Evolutionary conservation across 2,888 invertebrate species (phyloP).

Genomic region (Thymelicus acteon): DNA sequence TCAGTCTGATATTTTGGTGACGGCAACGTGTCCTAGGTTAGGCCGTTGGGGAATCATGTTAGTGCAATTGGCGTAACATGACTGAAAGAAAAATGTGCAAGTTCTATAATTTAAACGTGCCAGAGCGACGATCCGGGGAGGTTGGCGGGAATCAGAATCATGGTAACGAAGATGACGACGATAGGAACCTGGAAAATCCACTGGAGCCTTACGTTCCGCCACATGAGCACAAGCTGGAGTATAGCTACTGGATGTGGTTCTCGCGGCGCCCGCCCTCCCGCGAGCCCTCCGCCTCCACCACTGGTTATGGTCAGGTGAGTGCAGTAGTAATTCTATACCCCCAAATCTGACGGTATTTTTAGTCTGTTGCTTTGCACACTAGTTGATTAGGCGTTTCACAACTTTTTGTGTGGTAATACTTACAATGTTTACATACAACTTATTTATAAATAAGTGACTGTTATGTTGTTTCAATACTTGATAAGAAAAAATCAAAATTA

Average conservation of each 20-base stretch:
- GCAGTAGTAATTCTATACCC: constrained; percentile 28
- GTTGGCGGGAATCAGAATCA: constrained; percentile 64
- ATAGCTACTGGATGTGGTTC: constrained; percentile 97
- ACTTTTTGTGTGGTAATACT: neutral
- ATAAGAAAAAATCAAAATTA: neutral
- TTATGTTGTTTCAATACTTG: neutral
- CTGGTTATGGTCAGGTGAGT: constrained; percentile 79
- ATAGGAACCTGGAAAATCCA: constrained; percentile 68
- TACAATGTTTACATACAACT: neutral
- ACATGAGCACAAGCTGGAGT: constrained; percentile 96
- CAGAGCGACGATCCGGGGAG: constrained; percentile 78
- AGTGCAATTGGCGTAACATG: constrained; percentile 78
- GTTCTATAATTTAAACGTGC: constrained; percentile 84
- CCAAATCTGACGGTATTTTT: constrained; percentile 24
- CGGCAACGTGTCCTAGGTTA: constrained; percentile 83
- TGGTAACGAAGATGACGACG: constrained; percentile 64
- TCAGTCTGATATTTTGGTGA: constrained; percentile 60
- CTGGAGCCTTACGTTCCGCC: constrained; percentile 86
- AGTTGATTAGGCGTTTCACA: no score
- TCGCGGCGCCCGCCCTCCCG: constrained; percentile 83
- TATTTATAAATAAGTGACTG: neutral
- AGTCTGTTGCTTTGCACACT: neutral
- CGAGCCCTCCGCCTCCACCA: constrained; percentile 71
- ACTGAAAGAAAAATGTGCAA: constrained; percentile 85
- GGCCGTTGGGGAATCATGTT: constrained; percentile 83